A percentile compares a stretch with the other conserved stretches of the same genome.
Conservation (phyloP, 2,797 vertebrate species). For the Pseudocheirus occidentalis region DNA sequence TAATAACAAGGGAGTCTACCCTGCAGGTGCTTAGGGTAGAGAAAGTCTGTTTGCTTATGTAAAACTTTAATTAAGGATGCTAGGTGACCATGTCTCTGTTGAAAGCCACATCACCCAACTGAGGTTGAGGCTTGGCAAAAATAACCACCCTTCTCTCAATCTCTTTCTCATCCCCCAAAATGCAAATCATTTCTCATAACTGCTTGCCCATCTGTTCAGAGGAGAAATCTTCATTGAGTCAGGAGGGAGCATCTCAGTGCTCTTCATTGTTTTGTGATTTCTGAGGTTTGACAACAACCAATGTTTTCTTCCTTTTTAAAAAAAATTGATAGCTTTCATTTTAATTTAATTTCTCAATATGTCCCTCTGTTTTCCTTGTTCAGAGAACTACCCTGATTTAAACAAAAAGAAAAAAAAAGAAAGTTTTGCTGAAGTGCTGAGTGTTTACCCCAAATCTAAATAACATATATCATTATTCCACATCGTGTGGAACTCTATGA, state of each 20-base stretch:
- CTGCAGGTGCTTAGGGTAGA: background rate
- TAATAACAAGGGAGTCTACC: background rate
- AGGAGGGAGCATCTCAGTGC: background rate
- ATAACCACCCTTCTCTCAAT: background rate
- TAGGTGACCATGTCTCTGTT: background rate
- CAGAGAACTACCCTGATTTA: background rate
- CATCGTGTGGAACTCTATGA: background rate
- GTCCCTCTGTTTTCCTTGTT: background rate
- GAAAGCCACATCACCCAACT: background rate
- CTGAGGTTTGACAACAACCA: background rate
- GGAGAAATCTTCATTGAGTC: background rate
- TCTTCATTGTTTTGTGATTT: background rate
- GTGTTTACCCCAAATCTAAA: background rate
- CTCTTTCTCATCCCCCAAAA: background rate
- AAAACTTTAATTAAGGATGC: background rate
- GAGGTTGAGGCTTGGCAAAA: background rate
- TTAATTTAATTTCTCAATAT: background rate
- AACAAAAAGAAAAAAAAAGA: background rate
- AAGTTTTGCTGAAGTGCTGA: background rate
- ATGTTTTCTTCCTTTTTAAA: background rate
- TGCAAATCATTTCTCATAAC: background rate
- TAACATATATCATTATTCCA: background rate
- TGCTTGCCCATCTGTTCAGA: background rate
- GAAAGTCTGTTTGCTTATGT: background rate
- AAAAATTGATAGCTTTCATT: background rate